Evolutionary conservation across 1,140 invertebrate species (phyloP).

Genomic region (Anastrepha obliqua): DNA sequence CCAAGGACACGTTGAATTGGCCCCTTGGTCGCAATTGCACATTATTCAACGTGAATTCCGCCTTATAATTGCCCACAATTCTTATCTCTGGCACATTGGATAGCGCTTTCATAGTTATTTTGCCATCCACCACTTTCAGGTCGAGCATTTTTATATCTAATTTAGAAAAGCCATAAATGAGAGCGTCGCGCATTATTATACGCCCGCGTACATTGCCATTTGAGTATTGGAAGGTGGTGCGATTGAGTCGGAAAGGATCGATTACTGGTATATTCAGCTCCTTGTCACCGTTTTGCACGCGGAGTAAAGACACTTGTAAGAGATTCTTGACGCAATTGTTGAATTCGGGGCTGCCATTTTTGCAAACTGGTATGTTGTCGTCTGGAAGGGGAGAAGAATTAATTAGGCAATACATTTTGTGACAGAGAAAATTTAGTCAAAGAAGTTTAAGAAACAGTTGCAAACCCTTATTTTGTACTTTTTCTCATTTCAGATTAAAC

Average conservation of each 20-base stretch:
- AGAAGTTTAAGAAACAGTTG: too few species aligned
- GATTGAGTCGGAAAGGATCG: constrained; percentile 67
- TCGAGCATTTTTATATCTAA: constrained; percentile 60
- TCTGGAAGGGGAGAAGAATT: background rate
- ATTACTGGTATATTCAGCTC: constrained; percentile 65
- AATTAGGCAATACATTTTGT: too few species aligned
- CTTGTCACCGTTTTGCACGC: constrained; percentile 59
- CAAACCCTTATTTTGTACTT: too few species aligned
- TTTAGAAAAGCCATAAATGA: constrained; percentile 63
- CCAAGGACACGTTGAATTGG: constrained; percentile 68
- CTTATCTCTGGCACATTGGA: constrained; percentile 63
- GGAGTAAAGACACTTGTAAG: background rate
- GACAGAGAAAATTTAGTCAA: too few species aligned
- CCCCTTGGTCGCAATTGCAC: constrained; percentile 69
- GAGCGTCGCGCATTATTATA: constrained; percentile 64
- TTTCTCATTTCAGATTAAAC: too few species aligned
- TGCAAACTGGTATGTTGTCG: constrained; percentile 19
- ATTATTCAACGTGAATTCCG: constrained; percentile 67
- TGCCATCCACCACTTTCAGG: constrained; percentile 60
- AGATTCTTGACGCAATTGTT: constrained; percentile 26
- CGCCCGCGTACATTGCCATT: constrained; percentile 63
- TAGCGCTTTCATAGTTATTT: constrained; percentile 60
- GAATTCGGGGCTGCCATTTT: background rate
- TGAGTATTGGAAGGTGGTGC: constrained; percentile 65
- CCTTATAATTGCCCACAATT: constrained; percentile 69